Conservation (phyloP, 2,797 vertebrate genomes). For the Gadopsis bispinosus region DNA sequence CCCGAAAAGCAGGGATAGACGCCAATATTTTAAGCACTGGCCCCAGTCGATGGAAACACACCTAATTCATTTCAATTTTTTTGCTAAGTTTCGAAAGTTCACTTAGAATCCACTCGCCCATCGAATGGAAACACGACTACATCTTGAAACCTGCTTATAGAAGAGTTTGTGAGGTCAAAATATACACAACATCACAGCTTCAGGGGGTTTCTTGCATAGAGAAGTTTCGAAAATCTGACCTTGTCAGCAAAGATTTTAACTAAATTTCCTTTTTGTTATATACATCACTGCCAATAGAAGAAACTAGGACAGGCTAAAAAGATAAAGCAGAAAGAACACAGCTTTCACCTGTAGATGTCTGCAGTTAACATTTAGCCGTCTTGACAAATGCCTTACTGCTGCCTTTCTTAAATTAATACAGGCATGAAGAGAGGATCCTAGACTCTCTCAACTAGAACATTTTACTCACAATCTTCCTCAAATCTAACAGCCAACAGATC, state of each 20-base stretch:
- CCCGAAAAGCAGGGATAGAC: too few species aligned
- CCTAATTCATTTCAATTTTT: too few species aligned
- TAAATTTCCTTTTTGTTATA: neutral
- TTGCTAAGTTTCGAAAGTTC: too few species aligned
- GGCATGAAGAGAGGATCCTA: neutral
- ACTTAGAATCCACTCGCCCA: too few species aligned
- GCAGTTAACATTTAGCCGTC: neutral
- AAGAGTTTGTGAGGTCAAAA: neutral
- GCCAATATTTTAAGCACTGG: too few species aligned
- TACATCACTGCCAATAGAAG: neutral
- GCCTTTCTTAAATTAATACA: neutral
- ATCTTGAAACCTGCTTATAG: neutral
- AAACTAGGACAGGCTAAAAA: neutral
- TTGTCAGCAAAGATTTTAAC: neutral
- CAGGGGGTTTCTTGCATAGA: neutral
- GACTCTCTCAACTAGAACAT: neutral
- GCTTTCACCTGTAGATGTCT: neutral
- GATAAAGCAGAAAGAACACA: neutral
- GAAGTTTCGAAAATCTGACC: neutral
- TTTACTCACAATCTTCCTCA: neutral
- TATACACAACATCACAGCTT: neutral
- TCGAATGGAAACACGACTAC: too few species aligned
- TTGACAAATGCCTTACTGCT: neutral
- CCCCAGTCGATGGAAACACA: too few species aligned
- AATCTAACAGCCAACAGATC: neutral